Evolutionary conservation across 2,113 vertebrate species (phyloP).

Genomic region (Eidolon helvum): DNA sequence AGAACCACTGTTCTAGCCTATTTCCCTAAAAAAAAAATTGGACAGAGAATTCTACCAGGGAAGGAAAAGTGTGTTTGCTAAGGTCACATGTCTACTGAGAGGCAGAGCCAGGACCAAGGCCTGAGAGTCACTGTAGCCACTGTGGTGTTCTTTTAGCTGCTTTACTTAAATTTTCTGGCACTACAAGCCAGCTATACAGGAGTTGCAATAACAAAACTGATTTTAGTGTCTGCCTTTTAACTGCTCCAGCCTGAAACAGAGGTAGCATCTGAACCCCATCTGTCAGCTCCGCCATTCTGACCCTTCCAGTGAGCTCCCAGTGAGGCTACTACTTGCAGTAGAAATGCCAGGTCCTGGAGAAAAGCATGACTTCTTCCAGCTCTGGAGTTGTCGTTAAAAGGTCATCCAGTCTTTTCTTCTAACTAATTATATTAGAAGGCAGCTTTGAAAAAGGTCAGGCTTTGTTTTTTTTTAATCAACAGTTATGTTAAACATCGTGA

Average conservation of each 20-base stretch:
- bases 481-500: neutral
- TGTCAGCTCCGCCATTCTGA: neutral
- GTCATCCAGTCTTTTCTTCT: neutral
- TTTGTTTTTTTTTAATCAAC: neutral
- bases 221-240: neutral
- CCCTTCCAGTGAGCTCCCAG: neutral
- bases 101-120: neutral
- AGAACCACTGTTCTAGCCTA: neutral
- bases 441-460: neutral
- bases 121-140: no score
- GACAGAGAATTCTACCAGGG: neutral
- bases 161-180: neutral
- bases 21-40: neutral
- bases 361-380: neutral
- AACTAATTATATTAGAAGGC: neutral
- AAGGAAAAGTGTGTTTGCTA: neutral
- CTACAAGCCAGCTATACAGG: neutral
- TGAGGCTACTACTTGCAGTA: neutral
- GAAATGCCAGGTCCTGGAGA: neutral
- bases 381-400: neutral
- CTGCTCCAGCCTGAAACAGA: neutral
- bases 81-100: neutral
- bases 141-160: neutral
- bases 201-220: neutral
- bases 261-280: neutral